These are phyloP conservation scores for Meriones unguiculatus DNA, from an alignment of 2,113 vertebrate species.

Conservation along the genomic window DNA sequence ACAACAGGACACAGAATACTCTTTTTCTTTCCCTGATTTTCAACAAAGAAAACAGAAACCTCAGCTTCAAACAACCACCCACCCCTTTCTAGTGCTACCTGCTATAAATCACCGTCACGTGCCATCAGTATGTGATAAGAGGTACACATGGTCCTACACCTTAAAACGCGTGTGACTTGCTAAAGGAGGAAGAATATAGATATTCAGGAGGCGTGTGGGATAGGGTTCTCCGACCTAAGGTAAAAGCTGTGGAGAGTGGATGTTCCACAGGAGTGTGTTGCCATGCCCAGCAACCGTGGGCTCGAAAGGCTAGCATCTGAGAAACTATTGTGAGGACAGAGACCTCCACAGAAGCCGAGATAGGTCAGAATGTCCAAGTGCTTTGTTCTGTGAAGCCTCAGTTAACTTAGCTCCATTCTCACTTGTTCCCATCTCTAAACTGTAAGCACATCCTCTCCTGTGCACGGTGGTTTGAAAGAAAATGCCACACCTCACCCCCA, in stretches of 20 bases:
- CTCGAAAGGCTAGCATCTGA: neutral
- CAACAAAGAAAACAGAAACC: neutral
- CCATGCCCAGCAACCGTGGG: neutral
- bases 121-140: neutral
- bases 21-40: constrained; percentile 23
- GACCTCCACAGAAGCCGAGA: neutral
- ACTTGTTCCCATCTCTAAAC: neutral
- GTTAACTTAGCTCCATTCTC: neutral
- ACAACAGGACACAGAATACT: constrained; percentile 34
- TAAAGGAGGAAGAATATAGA: constrained; percentile 15
- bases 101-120: constrained; percentile 1
- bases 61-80: neutral
- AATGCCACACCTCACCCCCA: neutral
- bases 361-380: neutral
- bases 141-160: neutral
- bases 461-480: neutral
- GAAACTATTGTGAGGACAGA: neutral
- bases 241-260: neutral
- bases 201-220: neutral
- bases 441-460: neutral
- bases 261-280: too few species aligned
- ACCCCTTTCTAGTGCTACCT: neutral
- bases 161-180: constrained; percentile 4
- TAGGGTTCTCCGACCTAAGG: neutral
- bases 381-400: neutral